Evolutionary conservation across 2,888 invertebrate species (phyloP).

Genomic region (Tetragnatha montana): DNA sequence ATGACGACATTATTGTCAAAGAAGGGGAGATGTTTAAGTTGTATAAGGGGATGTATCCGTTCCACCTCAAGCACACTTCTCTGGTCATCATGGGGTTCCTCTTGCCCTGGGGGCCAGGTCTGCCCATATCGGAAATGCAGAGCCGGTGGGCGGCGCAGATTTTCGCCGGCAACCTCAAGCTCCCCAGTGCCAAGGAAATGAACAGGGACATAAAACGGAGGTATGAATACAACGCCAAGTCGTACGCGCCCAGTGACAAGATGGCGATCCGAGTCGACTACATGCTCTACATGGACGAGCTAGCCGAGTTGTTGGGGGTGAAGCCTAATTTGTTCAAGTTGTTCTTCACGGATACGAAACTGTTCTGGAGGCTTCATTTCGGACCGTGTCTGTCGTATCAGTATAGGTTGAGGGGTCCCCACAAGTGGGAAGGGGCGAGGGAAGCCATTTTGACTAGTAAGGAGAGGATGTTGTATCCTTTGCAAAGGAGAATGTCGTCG

Average conservation of each 20-base stretch:
- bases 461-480: constrained; percentile 67
- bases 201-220: constrained; percentile 34
- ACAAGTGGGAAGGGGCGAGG: constrained; percentile 77
- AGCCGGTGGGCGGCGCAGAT: constrained; percentile 63
- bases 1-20: constrained; percentile 71
- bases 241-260: constrained; percentile 51
- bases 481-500: constrained; percentile 71
- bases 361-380: constrained; percentile 74
- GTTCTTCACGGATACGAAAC: constrained; percentile 73
- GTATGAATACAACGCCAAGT: constrained; percentile 31
- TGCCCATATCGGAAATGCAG: constrained; percentile 72
- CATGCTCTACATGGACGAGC: constrained; percentile 76
- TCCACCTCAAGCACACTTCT: constrained; percentile 72
- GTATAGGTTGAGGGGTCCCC: constrained; percentile 76
- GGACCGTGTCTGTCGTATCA: constrained; percentile 75
- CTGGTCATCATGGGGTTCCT: constrained; percentile 73
- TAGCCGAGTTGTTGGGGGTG: constrained; percentile 76
- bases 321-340: constrained; percentile 75
- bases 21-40: constrained; percentile 59
- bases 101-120: constrained; percentile 71
- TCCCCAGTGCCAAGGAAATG: constrained; percentile 62
- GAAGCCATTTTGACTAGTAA: constrained; percentile 75
- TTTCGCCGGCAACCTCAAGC: constrained; percentile 43
- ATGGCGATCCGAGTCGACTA: constrained; percentile 72
- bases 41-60: constrained; percentile 73